Base-by-base conservation (phyloP, 2,113 vertebrate species). In the Columba livia region DNA sequence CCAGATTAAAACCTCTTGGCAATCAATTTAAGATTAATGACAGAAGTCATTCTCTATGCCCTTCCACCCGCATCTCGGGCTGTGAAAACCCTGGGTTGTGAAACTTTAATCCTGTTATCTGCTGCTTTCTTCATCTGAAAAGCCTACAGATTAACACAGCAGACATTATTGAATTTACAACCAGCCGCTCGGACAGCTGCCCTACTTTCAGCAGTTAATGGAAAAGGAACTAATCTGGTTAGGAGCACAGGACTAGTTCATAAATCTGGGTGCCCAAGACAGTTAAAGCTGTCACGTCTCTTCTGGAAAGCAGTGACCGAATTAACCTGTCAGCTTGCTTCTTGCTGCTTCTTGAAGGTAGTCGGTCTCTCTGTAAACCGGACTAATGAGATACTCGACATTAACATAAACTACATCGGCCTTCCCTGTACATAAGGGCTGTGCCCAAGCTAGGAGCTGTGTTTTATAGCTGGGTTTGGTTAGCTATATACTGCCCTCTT, bases 181-280 rank as follows among this genome's bases (percentile, higher is more conserved):
- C 97, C 98, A 98, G 98, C 98, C 98, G 73, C 93, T 98, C 96
- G 94, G 99, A 99, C 98, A 99, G 99, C 98, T 99, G 99, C 97
- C 99, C 98, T 98, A 97, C 97, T 98, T 98, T 98, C 96, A 48
- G 96, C 94, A 84, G 97, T 98, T 98, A 98, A 98, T 97, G 96
- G 95, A 96, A 97, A 98, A 97, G 97, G 97, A 97, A 98, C 97
- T 99, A 98, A 99, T 98, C 98, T 98, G 98, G 98, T 98, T 98
- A 98, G 98, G 96, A 98, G 97, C 97, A 80, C 53, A 85, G 90
- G 96, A 98, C 96, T 97, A 97, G 93, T 98, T 98, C 97, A 94
- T 98, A 98, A 98, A 98, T 98, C 96, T 96, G 94, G 87, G 89
- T 74, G 58, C 94, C 89, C 88, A 94, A 93, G 95, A 93, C 88